phyloP scores from a whole-genome alignment of 1,140 invertebrate species.

The Atta colombica region DNA sequence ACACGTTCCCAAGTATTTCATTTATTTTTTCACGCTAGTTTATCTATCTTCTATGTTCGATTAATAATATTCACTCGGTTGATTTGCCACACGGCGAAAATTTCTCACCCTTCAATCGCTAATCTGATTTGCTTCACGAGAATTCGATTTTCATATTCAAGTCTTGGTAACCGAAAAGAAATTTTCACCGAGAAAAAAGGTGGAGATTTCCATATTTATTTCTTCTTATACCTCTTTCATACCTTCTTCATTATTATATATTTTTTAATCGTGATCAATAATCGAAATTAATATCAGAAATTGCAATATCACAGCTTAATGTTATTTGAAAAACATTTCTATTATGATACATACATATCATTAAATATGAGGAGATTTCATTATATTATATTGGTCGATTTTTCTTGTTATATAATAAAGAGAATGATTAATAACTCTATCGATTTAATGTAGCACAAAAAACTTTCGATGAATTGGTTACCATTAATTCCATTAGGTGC shows the following conservation, averaged over 20 bases:
- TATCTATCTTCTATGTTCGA: constrained; percentile 19
- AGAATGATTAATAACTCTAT: constrained; percentile 46
- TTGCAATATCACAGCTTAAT: background rate
- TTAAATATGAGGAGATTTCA: background rate
- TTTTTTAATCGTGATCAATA: constrained; percentile 6
- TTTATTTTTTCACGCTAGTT: constrained; percentile 44
- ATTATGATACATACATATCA: background rate
- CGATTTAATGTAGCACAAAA: constrained; percentile 53
- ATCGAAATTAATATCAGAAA: background rate
- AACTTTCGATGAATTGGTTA: constrained; percentile 52
- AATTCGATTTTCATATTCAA: background rate
- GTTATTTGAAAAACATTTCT: constrained; percentile 31
- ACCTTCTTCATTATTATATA: background rate
- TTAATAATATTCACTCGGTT: constrained; percentile 44
- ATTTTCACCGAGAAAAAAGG: background rate
- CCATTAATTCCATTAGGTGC: constrained; percentile 44
- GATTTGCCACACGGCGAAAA: background rate
- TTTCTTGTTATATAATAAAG: constrained; percentile 1
- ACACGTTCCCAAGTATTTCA: constrained; percentile 36
- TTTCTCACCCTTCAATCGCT: background rate
- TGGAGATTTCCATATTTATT: background rate
- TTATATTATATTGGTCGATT: constrained; percentile 18
- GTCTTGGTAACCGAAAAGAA: background rate
- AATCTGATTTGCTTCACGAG: background rate
- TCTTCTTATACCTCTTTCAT: background rate